Conservation (phyloP, 2,888 invertebrate species). For the Andrena trimmerana region DNA sequence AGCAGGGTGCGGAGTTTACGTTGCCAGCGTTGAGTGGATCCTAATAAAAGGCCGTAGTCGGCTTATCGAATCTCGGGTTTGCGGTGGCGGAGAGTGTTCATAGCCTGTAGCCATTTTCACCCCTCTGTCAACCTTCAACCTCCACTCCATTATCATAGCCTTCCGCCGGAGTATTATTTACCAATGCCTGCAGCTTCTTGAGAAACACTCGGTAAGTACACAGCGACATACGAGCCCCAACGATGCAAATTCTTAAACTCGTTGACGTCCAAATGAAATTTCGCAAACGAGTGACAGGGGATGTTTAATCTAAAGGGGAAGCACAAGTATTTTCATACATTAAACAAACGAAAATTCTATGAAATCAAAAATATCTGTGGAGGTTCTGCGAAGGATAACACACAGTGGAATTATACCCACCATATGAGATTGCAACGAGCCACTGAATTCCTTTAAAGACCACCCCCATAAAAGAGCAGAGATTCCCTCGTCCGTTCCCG, state of each 20-base stretch:
- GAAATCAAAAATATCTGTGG: too few species aligned
- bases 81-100: constrained; percentile 72
- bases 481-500: background rate
- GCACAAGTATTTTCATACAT: too few species aligned
- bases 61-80: constrained; percentile 79
- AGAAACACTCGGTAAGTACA: background rate
- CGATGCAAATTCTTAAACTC: background rate
- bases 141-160: constrained; percentile 65
- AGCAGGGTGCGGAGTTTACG: constrained; percentile 56
- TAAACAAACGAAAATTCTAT: too few species aligned
- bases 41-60: constrained; percentile 77
- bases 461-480: constrained; percentile 1
- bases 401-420: too few species aligned
- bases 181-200: constrained; percentile 42
- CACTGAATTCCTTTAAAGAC: background rate
- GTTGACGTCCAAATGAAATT: background rate
- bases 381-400: too few species aligned
- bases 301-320: background rate
- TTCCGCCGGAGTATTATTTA: constrained; percentile 60
- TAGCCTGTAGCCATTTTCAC: constrained; percentile 74
- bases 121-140: constrained; percentile 70
- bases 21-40: constrained; percentile 69
- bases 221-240: background rate
- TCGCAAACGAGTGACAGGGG: background rate
- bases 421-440: background rate